These are phyloP conservation scores for Charaxes varanes DNA, from an alignment of 1,140 invertebrate genomes.

Conservation along the genomic window DNA sequence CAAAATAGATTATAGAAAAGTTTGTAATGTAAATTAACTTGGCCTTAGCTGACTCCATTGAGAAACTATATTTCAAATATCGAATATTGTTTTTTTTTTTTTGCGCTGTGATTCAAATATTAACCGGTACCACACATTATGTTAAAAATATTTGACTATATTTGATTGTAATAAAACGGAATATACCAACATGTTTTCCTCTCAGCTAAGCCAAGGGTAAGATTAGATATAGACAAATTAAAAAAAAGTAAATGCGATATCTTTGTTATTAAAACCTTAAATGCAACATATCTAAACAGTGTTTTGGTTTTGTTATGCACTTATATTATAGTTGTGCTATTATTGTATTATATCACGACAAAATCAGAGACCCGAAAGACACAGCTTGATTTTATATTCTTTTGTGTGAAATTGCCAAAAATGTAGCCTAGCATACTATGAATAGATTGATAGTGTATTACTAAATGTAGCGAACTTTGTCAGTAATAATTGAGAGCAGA, in stretches of 20 bases:
- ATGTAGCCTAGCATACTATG: conserved; percentile 23
- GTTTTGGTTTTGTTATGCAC: conserved; percentile 21
- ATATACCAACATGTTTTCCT: not conserved
- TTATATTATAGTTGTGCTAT: conserved; percentile 7
- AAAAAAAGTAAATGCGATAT: conserved; percentile 25
- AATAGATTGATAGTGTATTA: conserved; percentile 21
- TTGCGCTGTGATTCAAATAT: too few relatives aligned
- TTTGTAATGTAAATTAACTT: conserved; percentile 26
- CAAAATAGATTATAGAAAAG: conserved; percentile 19
- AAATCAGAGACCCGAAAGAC: conserved; percentile 5
- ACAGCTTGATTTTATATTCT: conserved; percentile 15
- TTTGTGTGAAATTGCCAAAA: conserved; percentile 25
- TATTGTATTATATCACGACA: conserved; percentile 3
- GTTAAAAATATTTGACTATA: too few relatives aligned
- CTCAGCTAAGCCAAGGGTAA: not conserved
- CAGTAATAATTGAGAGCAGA: conserved; percentile 21
- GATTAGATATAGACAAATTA: conserved; percentile 27
- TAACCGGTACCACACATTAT: too few relatives aligned
- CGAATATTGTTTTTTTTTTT: too few relatives aligned
- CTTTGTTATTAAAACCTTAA: conserved; percentile 37
- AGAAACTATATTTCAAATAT: conserved; percentile 9
- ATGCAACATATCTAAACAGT: conserved; percentile 35
- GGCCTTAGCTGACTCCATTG: conserved; percentile 1
- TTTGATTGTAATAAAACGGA: too few relatives aligned
- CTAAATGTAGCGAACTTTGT: conserved; percentile 24